Base-by-base conservation (phyloP, 2,113 vertebrate species). In the Dasyurus viverrinus region DNA sequence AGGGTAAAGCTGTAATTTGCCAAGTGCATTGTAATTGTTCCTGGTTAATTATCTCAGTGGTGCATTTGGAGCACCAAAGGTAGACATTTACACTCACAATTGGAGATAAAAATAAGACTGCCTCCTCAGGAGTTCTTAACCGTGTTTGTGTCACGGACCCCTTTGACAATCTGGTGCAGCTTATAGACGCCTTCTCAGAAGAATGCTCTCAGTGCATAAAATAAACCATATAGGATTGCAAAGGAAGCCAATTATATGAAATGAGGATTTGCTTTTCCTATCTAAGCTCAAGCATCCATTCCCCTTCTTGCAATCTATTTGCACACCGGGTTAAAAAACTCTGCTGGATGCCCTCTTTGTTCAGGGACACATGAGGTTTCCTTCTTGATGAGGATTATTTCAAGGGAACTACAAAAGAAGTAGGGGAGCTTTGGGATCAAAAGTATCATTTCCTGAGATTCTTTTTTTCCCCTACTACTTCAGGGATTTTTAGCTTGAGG, bases 41-140 rank as follows among this genome's bases (percentile, higher is more conserved):
- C 97, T 97, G 94, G 97, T 98, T 98, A 98, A 98, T 98, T 98
- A 98, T 98, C 98, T 98, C 98, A 96, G 96, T 97, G 97, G 97
- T 97, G 97, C 94, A 94, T 96, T 98, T 96, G 93, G 95, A 96
- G 96, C 96, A 97, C 96, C 97, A 98, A 97, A 98, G 98, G 93
- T 94, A 97, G 94, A 96, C 93, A 94, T 96, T 97, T 97, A 95
- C 93, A 97, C 94, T 95, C 97, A 97, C 98, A 93, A 95, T 48
- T 94, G 96, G 54, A 92, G 96, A 54, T 91, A 95, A 96, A 98
- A 96, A 93, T n/a, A 93, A 96, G 93, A 89, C 90, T 95, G 96
- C 92, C 95, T 90, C 22, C 36, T 42, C 68, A 23, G 68, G 68
- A 19, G 4, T 42, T 84, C 68, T 84, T 42, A 2, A 42, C n/a